Conservation (phyloP, 1,140 invertebrate genomes). For the Grapholita molesta region DNA sequence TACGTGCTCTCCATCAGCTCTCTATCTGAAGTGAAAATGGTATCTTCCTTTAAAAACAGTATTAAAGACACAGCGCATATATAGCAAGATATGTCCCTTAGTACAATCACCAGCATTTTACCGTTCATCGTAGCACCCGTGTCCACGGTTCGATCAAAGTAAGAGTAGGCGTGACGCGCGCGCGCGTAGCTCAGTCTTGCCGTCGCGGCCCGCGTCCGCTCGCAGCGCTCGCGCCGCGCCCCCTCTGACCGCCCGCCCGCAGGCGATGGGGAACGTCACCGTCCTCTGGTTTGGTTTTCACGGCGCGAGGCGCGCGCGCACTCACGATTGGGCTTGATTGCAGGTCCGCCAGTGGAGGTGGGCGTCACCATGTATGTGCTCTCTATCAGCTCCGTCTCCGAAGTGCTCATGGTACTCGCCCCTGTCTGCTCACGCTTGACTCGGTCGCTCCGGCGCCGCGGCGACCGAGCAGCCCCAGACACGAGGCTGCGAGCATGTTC, state of each 20-base stretch:
- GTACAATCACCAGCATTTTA: slow-evolving; percentile 72
- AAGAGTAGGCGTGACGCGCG: slow-evolving; percentile 27
- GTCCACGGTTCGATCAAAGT: slow-evolving; percentile 73
- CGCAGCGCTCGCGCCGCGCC: slow-evolving; percentile 45
- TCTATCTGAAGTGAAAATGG: slow-evolving; percentile 99
- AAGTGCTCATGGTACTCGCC: slow-evolving; percentile 95
- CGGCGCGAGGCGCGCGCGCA: slow-evolving; percentile 62
- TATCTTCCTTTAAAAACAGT: slow-evolving; percentile 83
- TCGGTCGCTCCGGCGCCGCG: slow-evolving; percentile 43
- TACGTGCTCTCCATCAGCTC: slow-evolving; percentile 99
- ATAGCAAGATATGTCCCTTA: slow-evolving; percentile 71
- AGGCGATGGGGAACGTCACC: slow-evolving; percentile 69
- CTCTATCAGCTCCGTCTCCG: slow-evolving; percentile 97
- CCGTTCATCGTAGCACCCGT: slow-evolving; percentile 76
- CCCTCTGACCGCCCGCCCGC: slow-evolving; percentile 25
- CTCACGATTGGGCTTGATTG: slow-evolving; percentile 79
- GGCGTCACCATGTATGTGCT: slow-evolving; percentile 98
- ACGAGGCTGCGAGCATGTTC: slow-evolving; percentile 71
- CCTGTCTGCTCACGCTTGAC: slow-evolving; percentile 52
- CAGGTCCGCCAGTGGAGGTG: slow-evolving; percentile 96
- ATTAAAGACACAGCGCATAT: slow-evolving; percentile 72
- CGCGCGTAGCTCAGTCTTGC: slow-evolving; percentile 22
- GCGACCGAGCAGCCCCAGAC: slow-evolving; percentile 69
- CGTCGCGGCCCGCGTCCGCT: slow-evolving; percentile 27
- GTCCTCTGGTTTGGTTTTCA: slow-evolving; percentile 77